Percentiles rank a stretch among this genome's conserved stretches.
phyloP scores from a whole-genome alignment of 2,888 invertebrate species.

The Nipponacmea schrenckii region DNA sequence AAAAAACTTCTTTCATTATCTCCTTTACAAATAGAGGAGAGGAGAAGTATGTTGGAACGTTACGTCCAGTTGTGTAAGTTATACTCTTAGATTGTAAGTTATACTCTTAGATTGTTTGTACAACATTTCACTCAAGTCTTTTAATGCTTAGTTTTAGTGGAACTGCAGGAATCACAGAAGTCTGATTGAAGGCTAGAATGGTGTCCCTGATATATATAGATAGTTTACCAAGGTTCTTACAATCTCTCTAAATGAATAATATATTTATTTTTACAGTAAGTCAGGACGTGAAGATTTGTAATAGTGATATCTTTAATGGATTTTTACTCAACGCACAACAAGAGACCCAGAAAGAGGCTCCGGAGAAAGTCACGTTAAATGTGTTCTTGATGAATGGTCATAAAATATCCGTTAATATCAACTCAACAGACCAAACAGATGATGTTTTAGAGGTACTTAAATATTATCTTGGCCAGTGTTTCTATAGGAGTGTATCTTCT shows the following conservation, averaged over 20 bases:
- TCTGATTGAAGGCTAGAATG: too few relatives aligned
- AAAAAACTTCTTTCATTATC: slow-evolving; percentile 87
- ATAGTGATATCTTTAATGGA: slow-evolving; percentile 83
- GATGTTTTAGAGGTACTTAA: slow-evolving; percentile 76
- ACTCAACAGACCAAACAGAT: slow-evolving; percentile 85
- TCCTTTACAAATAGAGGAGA: slow-evolving; percentile 84
- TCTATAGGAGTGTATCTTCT: too few relatives aligned
- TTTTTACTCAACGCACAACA: slow-evolving; percentile 92
- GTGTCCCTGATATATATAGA: too few relatives aligned
- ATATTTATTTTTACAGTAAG: slow-evolving; percentile 74
- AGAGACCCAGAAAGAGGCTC: slow-evolving; percentile 75
- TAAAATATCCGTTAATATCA: slow-evolving; percentile 82
- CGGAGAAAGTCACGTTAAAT: slow-evolving; percentile 79
- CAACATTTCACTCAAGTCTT: too few relatives aligned
- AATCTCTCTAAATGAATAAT: too few relatives aligned
- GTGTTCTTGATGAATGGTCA: slow-evolving; percentile 88
- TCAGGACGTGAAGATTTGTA: slow-evolving; percentile 83
- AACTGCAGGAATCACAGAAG: too few relatives aligned
- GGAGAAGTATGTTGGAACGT: slow-evolving; percentile 86
- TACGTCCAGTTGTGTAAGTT: slow-evolving; percentile 88
- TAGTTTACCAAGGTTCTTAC: too few relatives aligned
- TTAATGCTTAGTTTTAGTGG: not conserved
- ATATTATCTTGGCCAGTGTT: not conserved
- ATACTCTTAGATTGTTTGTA: not conserved
- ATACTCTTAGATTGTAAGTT: not conserved